Percentiles rank a stretch among this genome's conserved stretches.
These are phyloP conservation scores for Geotrupes spiniger DNA, from an alignment of 2,888 invertebrate genomes.

Conservation along the genomic window DNA sequence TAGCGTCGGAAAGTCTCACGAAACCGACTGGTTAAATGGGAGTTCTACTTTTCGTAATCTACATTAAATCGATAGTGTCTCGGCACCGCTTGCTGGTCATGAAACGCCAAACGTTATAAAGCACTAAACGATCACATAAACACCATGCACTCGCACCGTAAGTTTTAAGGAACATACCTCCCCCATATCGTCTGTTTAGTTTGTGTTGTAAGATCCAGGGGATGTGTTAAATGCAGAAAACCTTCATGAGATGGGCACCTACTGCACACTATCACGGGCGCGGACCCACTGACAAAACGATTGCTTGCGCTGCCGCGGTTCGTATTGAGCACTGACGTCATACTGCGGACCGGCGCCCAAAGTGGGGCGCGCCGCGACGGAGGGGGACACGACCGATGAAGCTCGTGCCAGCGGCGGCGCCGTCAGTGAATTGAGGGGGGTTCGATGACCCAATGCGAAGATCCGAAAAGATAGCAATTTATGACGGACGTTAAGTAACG, in stretches of 20 bases:
- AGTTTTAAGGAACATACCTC: constrained; percentile 40
- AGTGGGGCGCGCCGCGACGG: constrained; percentile 40
- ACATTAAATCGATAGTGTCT: constrained; percentile 3
- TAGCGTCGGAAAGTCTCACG: too few species aligned
- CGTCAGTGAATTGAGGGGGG: constrained; percentile 6
- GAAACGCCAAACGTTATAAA: background rate
- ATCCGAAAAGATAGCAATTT: too few species aligned
- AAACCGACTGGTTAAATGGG: background rate
- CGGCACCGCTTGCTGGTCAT: background rate
- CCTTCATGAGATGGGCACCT: constrained; percentile 48
- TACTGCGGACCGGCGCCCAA: constrained; percentile 58
- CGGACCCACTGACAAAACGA: constrained; percentile 59
- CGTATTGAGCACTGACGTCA: constrained; percentile 61
- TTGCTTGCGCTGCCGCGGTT: constrained; percentile 47
- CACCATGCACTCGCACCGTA: constrained; percentile 16
- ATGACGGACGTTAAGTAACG: too few species aligned
- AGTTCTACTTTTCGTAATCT: background rate
- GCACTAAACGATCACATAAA: constrained; percentile 6
- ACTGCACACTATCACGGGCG: constrained; percentile 62
- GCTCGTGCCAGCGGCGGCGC: background rate
- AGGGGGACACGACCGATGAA: constrained; percentile 23
- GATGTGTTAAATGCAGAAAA: constrained; percentile 20
- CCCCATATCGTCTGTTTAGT: constrained; percentile 39
- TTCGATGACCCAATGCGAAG: constrained; percentile 16
- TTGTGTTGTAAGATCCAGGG: constrained; percentile 20